Evolutionary conservation across 2,888 invertebrate genomes (phyloP).

Genomic region (Phyto melanocephala): DNA sequence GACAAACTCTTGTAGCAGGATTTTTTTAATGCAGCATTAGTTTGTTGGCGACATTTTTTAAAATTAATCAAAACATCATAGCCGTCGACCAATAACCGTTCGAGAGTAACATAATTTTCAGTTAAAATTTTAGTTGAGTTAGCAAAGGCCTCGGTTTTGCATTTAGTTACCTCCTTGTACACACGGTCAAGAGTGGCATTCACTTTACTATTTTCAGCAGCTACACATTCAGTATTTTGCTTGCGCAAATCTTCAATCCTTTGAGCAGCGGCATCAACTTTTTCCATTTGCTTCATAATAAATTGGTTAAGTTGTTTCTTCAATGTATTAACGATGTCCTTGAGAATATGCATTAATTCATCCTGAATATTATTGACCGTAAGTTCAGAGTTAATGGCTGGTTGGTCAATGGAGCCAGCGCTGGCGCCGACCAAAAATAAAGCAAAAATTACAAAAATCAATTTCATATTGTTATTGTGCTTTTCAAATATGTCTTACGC

Average conservation of each 20-base stretch:
- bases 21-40: constrained; percentile 59
- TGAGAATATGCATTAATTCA: constrained; percentile 66
- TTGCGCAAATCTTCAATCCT: constrained; percentile 68
- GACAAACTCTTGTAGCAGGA: constrained; percentile 68
- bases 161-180: constrained; percentile 68
- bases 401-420: constrained; percentile 18
- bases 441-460: constrained; percentile 35
- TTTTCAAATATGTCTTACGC: not conserved
- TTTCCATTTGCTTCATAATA: constrained; percentile 67
- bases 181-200: constrained; percentile 62
- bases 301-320: constrained; percentile 69
- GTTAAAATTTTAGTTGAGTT: constrained; percentile 69
- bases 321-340: constrained; percentile 66
- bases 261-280: constrained; percentile 69
- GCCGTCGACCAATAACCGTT: constrained; percentile 71
- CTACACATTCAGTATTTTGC: constrained; percentile 68
- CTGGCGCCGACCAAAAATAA: constrained; percentile 52
- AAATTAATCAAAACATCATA: constrained; percentile 65
- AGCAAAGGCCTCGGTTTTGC: constrained; percentile 69
- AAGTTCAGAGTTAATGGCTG: constrained; percentile 62
- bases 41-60: constrained; percentile 68
- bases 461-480: constrained; percentile 58
- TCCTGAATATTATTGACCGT: constrained; percentile 64
- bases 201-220: constrained; percentile 66
- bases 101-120: constrained; percentile 69